These are phyloP conservation scores for Eucidaris tribuloides DNA, from an alignment of 35 echinoderm and acorn worm genomes.

Conservation along the genomic window DNA sequence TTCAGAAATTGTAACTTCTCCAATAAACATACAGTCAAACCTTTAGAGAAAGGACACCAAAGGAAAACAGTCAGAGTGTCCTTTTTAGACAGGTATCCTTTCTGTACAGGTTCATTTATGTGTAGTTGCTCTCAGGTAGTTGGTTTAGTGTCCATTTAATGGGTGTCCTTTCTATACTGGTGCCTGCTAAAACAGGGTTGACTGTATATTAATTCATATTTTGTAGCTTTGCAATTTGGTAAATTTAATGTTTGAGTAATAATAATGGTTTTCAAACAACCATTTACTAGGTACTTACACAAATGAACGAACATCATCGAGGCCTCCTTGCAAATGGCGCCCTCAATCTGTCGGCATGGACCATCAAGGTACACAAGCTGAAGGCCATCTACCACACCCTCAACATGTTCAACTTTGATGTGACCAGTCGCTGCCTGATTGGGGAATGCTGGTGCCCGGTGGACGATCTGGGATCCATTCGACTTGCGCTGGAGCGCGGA, in stretches of 20 bases:
- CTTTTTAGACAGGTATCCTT: no score
- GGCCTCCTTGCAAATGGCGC: slow-evolving; percentile 20
- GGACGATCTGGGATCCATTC: slow-evolving; percentile 20
- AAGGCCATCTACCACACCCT: slow-evolving; percentile 55
- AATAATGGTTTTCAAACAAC: neutral
- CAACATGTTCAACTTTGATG: slow-evolving; percentile 50
- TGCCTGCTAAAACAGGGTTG: neutral
- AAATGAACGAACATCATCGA: slow-evolving; percentile 29
- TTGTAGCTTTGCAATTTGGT: neutral
- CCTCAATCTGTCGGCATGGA: slow-evolving; percentile 10
- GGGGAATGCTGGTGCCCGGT: slow-evolving; percentile 58
- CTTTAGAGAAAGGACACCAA: neutral
- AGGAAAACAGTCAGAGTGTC: neutral
- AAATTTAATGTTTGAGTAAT: neutral
- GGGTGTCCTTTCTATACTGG: no score
- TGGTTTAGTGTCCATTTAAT: neutral
- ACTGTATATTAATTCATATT: neutral
- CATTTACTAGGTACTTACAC: slow-evolving; percentile 24
- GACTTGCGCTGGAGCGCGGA: slow-evolving; percentile 25
- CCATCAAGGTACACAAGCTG: slow-evolving; percentile 53
- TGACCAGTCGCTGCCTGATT: slow-evolving; percentile 40
- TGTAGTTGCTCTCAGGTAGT: neutral
- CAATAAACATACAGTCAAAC: no score
- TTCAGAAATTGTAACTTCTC: no score
- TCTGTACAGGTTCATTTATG: no score